A percentile compares a stretch with the other conserved stretches of the same genome.
Evolutionary conservation across 2,888 invertebrate species (phyloP).

Genomic region (Alitta virens): DNA sequence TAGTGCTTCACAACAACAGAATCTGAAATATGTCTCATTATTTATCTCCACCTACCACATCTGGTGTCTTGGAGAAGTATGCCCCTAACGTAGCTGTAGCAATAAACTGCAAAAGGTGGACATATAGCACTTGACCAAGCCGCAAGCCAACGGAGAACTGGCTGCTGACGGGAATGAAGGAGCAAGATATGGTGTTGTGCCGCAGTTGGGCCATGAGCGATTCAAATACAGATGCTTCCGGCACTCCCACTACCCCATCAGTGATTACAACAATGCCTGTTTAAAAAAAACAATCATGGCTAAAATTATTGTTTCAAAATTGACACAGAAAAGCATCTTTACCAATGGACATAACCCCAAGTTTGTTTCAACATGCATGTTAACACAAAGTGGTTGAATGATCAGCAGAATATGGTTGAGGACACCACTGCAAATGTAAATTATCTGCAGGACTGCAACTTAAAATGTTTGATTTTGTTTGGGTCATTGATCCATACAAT

Average conservation of each 20-base stretch:
- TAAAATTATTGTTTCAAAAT: not conserved
- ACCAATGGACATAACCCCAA: not conserved
- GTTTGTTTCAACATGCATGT: too few relatives aligned
- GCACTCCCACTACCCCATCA: constrained; percentile 71
- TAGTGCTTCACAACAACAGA: too few relatives aligned
- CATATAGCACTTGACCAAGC: constrained; percentile 63
- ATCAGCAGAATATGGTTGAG: too few relatives aligned
- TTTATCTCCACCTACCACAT: not conserved
- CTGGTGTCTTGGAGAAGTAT: constrained; percentile 59
- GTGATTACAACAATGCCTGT: constrained; percentile 69
- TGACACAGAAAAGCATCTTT: not conserved
- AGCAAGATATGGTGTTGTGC: constrained; percentile 71
- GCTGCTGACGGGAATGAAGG: constrained; percentile 71
- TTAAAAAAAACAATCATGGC: too few relatives aligned
- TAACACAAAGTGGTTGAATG: not conserved
- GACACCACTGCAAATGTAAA: too few relatives aligned
- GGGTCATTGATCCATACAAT: too few relatives aligned
- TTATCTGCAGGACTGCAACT: too few relatives aligned
- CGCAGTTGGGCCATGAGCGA: constrained; percentile 71
- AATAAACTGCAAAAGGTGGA: constrained; percentile 73
- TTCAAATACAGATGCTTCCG: constrained; percentile 73
- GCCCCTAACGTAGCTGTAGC: constrained; percentile 74
- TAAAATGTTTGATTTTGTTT: too few relatives aligned
- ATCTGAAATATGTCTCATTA: too few relatives aligned
- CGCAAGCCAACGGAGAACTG: constrained; percentile 9